A percentile compares a stretch with the other conserved stretches of the same genome.
These are phyloP conservation scores for Lordiphosa mommai DNA, from an alignment of 1,140 invertebrate species.

Conservation along the genomic window DNA sequence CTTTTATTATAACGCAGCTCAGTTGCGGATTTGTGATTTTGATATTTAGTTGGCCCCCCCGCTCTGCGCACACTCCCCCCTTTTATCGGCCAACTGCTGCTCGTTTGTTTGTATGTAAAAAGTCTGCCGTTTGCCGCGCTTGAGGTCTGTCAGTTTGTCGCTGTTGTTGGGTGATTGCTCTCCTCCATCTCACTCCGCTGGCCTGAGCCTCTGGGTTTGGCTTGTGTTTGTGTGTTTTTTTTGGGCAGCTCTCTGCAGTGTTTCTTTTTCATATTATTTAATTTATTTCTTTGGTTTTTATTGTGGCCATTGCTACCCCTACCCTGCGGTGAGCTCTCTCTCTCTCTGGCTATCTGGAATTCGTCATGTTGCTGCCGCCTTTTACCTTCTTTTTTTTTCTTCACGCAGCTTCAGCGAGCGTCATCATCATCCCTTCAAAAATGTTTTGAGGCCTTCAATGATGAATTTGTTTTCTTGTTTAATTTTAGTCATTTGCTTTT, in stretches of 20 bases:
- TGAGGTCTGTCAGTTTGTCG: conserved; percentile 28
- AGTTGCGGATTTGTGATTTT: conserved; percentile 74
- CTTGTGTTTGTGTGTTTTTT: conserved; percentile 26
- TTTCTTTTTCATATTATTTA: conserved; percentile 77
- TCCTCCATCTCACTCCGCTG: conserved; percentile 1
- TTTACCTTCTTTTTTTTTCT: neutral
- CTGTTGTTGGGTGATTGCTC: conserved; percentile 47
- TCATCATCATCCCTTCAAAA: conserved; percentile 51
- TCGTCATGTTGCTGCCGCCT: conserved; percentile 9
- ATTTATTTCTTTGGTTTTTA: conserved; percentile 76
- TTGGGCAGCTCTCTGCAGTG: conserved; percentile 44
- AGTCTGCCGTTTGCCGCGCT: conserved; percentile 30
- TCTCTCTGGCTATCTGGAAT: conserved; percentile 7
- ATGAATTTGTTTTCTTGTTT: conserved; percentile 71
- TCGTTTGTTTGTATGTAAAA: conserved; percentile 11
- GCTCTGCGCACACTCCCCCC: neutral
- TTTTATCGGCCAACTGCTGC: conserved; percentile 25
- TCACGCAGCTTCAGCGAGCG: neutral
- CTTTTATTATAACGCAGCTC: conserved; percentile 32
- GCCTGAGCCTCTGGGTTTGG: neutral
- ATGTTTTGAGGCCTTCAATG: conserved; percentile 63
- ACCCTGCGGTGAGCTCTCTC: neutral
- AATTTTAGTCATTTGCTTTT: conserved; percentile 68
- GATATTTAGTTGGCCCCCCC: conserved; percentile 63
- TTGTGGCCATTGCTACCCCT: conserved; percentile 43